Evolutionary conservation across 2,797 vertebrate genomes (phyloP).

Genomic region (Semaprochilodus insignis): DNA sequence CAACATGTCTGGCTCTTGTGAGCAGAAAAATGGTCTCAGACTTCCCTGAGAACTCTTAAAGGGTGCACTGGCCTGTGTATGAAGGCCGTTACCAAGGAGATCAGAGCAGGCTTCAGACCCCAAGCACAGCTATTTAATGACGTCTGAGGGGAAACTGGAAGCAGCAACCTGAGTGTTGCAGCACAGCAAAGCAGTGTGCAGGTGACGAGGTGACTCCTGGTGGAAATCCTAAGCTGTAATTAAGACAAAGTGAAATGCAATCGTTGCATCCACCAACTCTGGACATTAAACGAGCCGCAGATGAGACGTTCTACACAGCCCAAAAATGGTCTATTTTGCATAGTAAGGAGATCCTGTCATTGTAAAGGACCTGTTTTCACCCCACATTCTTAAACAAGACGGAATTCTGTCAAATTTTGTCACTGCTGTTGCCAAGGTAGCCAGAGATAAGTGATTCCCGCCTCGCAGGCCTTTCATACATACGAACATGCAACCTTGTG

Average conservation of each 20-base stretch:
- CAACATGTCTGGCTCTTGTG: background rate
- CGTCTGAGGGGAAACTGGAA: background rate
- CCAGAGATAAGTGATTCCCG: slow-evolving; percentile 45
- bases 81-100: slow-evolving; percentile 3
- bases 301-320: background rate
- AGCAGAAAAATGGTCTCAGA: background rate
- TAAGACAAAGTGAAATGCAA: background rate
- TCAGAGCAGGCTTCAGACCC: background rate
- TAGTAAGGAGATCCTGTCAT: background rate
- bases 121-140: background rate
- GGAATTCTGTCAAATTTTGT: slow-evolving; percentile 18
- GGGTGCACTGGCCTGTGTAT: background rate
- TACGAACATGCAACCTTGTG: slow-evolving; percentile 62
- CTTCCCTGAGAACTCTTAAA: background rate
- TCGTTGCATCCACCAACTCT: background rate
- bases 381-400: slow-evolving; percentile 1
- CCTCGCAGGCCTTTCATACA: slow-evolving; percentile 45
- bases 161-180: background rate
- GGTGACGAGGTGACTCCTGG: background rate
- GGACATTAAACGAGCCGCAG: background rate
- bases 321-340: background rate
- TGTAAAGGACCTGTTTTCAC: background rate
- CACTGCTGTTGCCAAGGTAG: slow-evolving; percentile 54
- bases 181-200: background rate
- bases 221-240: background rate